Conservation (phyloP, 2,113 vertebrate genomes). For the Aviceda subcristata region DNA sequence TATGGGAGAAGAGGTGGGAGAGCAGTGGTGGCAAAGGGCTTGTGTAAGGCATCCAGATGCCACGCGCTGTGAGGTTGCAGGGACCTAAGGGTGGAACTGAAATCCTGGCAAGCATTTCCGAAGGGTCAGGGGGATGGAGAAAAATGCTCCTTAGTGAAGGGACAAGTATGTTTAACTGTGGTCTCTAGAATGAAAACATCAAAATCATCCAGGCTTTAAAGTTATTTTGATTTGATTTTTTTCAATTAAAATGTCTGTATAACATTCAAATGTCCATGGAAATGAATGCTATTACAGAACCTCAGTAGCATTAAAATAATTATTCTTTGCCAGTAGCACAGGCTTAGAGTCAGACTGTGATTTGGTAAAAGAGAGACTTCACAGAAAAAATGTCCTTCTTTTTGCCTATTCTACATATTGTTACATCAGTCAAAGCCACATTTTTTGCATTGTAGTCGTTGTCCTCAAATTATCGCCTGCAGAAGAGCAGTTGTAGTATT, state of each 20-base stretch:
- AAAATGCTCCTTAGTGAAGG: not conserved
- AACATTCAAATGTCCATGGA: not conserved
- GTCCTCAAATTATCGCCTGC: not conserved
- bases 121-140: not conserved
- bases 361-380: not conserved
- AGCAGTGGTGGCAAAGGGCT: not conserved
- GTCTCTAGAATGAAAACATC: not conserved
- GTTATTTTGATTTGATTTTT: not conserved
- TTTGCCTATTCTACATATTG: not conserved
- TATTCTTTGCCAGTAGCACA: not conserved
- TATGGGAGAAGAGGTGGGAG: not conserved
- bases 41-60: not conserved
- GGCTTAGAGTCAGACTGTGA: not conserved
- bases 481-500: not conserved
- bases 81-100: not conserved
- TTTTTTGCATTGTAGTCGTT: not conserved
- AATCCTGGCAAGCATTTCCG: not conserved
- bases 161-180: not conserved
- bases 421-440: not conserved
- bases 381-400: not conserved
- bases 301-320: not conserved
- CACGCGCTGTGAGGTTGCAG: fast-evolving
- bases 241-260: not conserved
- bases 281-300: not conserved
- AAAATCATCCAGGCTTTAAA: not conserved